phyloP scores from a whole-genome alignment of 2,888 invertebrate species.

The Drosophila infuscata region DNA sequence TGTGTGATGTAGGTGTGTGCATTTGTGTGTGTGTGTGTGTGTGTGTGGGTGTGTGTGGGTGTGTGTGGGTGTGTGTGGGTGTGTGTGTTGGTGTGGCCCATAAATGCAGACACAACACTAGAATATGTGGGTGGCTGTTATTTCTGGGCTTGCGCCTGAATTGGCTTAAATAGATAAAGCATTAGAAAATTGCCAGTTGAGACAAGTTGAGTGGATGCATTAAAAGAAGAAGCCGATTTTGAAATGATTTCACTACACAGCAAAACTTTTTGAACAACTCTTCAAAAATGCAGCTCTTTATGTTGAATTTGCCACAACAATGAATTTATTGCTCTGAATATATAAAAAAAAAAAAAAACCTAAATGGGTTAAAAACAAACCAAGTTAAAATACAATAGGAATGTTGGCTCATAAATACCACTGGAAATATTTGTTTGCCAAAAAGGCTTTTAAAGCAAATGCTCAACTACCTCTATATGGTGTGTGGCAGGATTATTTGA shows the following conservation, averaged over 20 bases:
- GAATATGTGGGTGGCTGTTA: slow-evolving; percentile 11
- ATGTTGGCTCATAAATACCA: not conserved
- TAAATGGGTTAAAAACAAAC: not conserved
- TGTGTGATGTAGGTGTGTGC: not conserved
- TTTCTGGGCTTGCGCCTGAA: slow-evolving; percentile 15
- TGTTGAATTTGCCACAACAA: not conserved
- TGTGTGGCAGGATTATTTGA: not conserved
- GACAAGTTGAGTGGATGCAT: slow-evolving; percentile 3
- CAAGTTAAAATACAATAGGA: not conserved
- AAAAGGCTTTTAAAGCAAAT: not conserved
- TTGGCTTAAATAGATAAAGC: slow-evolving; percentile 24
- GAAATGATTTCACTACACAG: not conserved
- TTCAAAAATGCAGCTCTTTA: not conserved
- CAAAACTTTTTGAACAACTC: not conserved
- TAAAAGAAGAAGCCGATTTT: not conserved
- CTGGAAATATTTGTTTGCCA: not conserved
- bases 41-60: not conserved
- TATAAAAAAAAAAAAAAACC: not conserved
- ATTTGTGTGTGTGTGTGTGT: not conserved
- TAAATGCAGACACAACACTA: slow-evolving; percentile 18
- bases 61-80: not conserved
- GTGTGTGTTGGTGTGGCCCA: not conserved
- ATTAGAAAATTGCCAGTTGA: slow-evolving; percentile 1
- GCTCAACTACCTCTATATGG: not conserved
- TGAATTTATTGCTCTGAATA: not conserved